Percentiles rank a stretch among this genome's conserved stretches.
Conservation (phyloP, 2,888 invertebrate species). For the Pyrochroa serraticornis region DNA sequence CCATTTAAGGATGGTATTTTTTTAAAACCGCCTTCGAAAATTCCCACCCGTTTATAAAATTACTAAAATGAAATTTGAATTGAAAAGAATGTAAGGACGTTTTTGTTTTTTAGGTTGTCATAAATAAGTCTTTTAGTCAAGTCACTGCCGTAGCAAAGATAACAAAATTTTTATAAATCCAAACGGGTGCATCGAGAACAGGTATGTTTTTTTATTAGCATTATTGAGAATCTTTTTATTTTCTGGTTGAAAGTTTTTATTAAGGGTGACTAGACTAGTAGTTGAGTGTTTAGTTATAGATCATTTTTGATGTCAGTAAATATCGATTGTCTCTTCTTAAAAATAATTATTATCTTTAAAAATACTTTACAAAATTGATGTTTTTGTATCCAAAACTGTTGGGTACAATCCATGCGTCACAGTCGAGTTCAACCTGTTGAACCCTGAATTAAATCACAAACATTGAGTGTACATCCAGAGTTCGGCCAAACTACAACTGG, state of each 20-base stretch:
- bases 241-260: too few relatives aligned
- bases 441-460: conserved; percentile 31
- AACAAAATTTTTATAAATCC: too few relatives aligned
- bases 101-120: conserved; percentile 1
- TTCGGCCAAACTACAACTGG: conserved; percentile 7
- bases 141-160: neutral
- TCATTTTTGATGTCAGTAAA: conserved; percentile 26
- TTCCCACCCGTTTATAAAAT: conserved; percentile 1
- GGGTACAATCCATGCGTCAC: conserved; percentile 16
- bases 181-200: too few relatives aligned
- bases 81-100: conserved; percentile 20
- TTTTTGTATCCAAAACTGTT: conserved; percentile 5
- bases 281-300: too few relatives aligned
- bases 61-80: conserved; percentile 20
- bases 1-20: conserved; percentile 23
- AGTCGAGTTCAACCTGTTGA: conserved; percentile 29
- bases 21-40: neutral
- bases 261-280: too few relatives aligned
- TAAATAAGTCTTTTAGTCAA: neutral
- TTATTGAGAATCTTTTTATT: too few relatives aligned
- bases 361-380: conserved; percentile 42
- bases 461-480: conserved; percentile 13
- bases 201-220: too few relatives aligned
- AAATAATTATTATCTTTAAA: conserved; percentile 45
- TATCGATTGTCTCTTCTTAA: conserved; percentile 46